Base-by-base conservation (phyloP, 2,888 invertebrate genomes). In the Pyrocoelia pectoralis region DNA sequence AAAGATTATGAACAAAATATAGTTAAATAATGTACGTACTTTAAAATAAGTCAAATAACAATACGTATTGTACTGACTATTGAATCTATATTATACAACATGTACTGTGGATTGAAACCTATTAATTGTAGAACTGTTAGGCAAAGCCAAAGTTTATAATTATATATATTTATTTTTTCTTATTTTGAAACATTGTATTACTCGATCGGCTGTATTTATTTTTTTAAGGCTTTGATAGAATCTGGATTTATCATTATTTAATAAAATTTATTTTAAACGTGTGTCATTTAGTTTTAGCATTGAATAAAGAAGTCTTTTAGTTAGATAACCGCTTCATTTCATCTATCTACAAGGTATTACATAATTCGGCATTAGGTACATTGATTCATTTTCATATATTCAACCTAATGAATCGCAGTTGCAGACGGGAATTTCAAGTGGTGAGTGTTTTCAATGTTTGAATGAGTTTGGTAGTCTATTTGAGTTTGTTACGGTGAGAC, bases 91-190 rank as follows among this genome's bases (percentile, higher is more conserved):
- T n/a, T 33, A 33, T 33, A 33, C 8, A 33, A 33, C 2, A 33
- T 33, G 33, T 33, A 33, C n/a, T n/a, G 33, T 33, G 33, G 33
- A 33, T 33, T 33, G 33, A 33, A 33, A 33, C n/a, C 33, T 33
- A 33, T 33, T 33, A 33, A n/a, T 3, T n/a, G 33, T 33, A 33
- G 33, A 33, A 10, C 9, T 33, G n/a, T 33, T 33, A 33, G 33
- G 33, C 33, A 33, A 33, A 33, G 33, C 33, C 33, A 33, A 33
- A 33, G 33, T 8, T 33, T 33, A 33, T 33, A 33, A n/a, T 33
- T n/a, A 33, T 33, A 33, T 33, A 33, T n/a, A 33, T 33, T 33
- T 8, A 33, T 33, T 8, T 33, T 33, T n/a, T 33, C 24, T n/a
- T 33, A n/a, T 33, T 33, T n/a, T 33, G 33, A 5, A 24, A n/a